Conservation (phyloP, 2,888 invertebrate species). For the Drosophila anomalata region DNA sequence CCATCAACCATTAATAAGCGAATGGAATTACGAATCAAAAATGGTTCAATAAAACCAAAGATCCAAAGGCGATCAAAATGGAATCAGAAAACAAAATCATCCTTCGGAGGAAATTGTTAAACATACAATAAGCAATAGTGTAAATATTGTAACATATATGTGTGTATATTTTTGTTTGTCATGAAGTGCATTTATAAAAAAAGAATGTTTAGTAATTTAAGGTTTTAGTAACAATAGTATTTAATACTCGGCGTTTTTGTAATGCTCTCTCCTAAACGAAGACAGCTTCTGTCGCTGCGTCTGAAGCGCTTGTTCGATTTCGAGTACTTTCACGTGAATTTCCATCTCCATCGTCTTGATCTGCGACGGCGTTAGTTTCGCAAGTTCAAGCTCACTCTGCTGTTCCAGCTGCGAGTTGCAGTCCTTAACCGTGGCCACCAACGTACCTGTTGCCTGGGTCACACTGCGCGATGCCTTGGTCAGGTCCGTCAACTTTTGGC, state of each 20-base stretch:
- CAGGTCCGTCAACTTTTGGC: slow-evolving; percentile 91
- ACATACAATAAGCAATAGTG: neutral
- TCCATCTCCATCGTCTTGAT: slow-evolving; percentile 99
- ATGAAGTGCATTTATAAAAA: slow-evolving; percentile 30
- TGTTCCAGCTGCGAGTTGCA: slow-evolving; percentile 94
- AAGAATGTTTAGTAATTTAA: slow-evolving; percentile 10
- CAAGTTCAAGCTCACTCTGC: slow-evolving; percentile 95
- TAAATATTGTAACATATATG: slow-evolving; percentile 9
- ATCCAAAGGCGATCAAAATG: slow-evolving; percentile 35
- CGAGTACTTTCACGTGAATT: slow-evolving; percentile 96
- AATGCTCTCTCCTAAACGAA: slow-evolving; percentile 95
- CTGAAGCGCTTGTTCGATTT: slow-evolving; percentile 95
- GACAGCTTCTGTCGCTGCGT: slow-evolving; percentile 93
- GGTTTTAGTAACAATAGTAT: slow-evolving; percentile 22
- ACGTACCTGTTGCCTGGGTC: slow-evolving; percentile 94
- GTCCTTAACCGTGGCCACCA: slow-evolving; percentile 97
- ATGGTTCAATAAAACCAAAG: slow-evolving; percentile 29
- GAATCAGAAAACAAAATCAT: slow-evolving; percentile 8
- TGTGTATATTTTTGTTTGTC: slow-evolving; percentile 15
- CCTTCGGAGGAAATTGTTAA: slow-evolving; percentile 5
- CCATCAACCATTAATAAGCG: neutral
- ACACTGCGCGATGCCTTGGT: slow-evolving; percentile 94
- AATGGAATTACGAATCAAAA: slow-evolving; percentile 5
- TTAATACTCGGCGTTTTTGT: slow-evolving; percentile 85
- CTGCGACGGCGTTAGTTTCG: slow-evolving; percentile 94